Evolutionary conservation across 2,888 invertebrate genomes (phyloP), one percentile per base, ranked within the genome.

Genomic region (Oscheius sp.): DNA sequence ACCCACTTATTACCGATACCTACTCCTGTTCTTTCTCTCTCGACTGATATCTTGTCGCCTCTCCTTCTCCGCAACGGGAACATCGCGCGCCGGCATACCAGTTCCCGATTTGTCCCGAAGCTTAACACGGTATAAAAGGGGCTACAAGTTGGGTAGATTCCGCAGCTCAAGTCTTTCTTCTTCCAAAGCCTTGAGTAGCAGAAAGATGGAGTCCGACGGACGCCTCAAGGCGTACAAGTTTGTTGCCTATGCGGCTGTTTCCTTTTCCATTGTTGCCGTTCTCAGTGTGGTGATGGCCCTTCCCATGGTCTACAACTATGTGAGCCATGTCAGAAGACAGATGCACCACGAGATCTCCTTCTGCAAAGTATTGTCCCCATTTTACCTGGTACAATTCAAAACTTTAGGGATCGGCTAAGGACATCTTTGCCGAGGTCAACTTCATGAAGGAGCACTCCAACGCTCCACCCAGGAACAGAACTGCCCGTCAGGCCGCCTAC

Each of bases 391-490:
- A 42, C 42, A 3, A 3, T 42, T 42, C 42, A 3, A 42, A 42
- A 42, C 51, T 33, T 37, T 77, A 86, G 85, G 86, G 86, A 62
- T 86, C 86, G 48, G 86, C 86, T 55, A 86, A 86, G 78, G 86
- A 86, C 76, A 86, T 86, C 77, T 86, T 80, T 76, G 81, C 84
- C 50, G 86, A 86, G 68, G 86, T 86, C 50, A 85, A 83, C 78
- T 83, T 84, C 76, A 84, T 86, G 83, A 86, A 86, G 77, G 75
- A 78, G 29, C 76, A 78, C 50, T 29, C 68, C 33, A 73, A 70
- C 37, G 79, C 78, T 32, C 84, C 85, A 63, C 82, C 84, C 48
- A 74, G 76, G 68, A 86, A 86, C 81, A 78, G 86, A 70, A 86
- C 86, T n/a, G 81, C 80, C 55, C 82, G 86, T 79, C 85, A 86